Conservation (phyloP, 2,113 vertebrate genomes). For the Myiopsitta monachus region DNA sequence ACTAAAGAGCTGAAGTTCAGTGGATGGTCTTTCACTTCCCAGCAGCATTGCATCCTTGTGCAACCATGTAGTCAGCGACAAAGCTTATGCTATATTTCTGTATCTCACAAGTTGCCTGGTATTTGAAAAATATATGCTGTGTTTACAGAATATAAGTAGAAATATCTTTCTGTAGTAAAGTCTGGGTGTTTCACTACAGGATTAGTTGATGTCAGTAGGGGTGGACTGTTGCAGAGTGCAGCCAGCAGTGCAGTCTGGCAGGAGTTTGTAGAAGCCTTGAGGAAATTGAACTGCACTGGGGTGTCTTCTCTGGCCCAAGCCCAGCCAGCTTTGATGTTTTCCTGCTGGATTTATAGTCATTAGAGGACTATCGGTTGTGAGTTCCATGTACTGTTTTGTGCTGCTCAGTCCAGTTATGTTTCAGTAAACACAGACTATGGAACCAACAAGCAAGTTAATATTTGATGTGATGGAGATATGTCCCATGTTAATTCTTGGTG, state of each 20-base stretch:
- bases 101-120: not conserved
- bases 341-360: not conserved
- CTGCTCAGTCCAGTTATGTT: not conserved
- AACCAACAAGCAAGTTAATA: not conserved
- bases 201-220: not conserved
- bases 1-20: not conserved
- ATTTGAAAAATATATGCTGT: not conserved
- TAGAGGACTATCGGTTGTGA: not conserved
- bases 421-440: not conserved
- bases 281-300: rapidly evolving
- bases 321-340: not conserved
- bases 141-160: not conserved
- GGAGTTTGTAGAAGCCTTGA: not conserved
- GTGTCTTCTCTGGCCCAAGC: not conserved
- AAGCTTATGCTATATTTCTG: not conserved
- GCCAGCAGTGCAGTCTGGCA: not conserved
- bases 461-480: not conserved
- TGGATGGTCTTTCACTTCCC: not conserved
- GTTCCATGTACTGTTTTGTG: not conserved
- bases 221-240: not conserved
- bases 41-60: not conserved
- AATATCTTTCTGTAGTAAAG: not conserved
- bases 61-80: not conserved
- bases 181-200: not conserved
- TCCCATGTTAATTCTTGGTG: not conserved